phyloP scores from a whole-genome alignment of 2,113 vertebrate species.

The Fregata magnificens region DNA sequence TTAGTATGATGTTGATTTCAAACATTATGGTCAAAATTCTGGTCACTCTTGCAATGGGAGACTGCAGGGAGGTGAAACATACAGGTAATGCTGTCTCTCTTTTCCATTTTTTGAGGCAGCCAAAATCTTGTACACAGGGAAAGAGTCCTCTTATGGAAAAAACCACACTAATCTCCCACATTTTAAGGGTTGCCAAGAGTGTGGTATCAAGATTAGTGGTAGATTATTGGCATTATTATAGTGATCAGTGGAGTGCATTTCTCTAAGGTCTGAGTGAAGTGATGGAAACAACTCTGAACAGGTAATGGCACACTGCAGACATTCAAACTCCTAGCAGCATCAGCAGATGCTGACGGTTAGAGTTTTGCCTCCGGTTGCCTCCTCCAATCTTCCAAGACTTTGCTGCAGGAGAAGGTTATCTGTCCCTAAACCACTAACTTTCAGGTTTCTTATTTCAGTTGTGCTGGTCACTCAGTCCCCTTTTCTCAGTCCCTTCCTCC shows the following conservation, averaged over 20 bases:
- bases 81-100: background rate
- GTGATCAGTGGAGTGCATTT: background rate
- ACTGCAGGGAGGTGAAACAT: background rate
- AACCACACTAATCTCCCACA: rapidly evolving
- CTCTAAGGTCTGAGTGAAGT: background rate
- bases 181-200: background rate
- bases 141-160: background rate
- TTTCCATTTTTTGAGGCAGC: background rate
- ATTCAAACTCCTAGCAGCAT: background rate
- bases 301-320: background rate
- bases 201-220: background rate
- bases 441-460: background rate
- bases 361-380: background rate
- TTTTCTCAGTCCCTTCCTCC: background rate
- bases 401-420: background rate
- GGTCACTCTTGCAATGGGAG: background rate
- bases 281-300: background rate
- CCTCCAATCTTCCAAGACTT: background rate
- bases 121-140: background rate
- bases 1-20: background rate
- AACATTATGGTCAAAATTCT: background rate
- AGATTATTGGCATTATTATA: background rate
- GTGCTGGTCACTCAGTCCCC: background rate
- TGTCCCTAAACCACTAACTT: background rate
- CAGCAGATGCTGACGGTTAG: background rate